phyloP scores from a whole-genome alignment of 2,797 vertebrate species.

The Takifugu ocellatus region DNA sequence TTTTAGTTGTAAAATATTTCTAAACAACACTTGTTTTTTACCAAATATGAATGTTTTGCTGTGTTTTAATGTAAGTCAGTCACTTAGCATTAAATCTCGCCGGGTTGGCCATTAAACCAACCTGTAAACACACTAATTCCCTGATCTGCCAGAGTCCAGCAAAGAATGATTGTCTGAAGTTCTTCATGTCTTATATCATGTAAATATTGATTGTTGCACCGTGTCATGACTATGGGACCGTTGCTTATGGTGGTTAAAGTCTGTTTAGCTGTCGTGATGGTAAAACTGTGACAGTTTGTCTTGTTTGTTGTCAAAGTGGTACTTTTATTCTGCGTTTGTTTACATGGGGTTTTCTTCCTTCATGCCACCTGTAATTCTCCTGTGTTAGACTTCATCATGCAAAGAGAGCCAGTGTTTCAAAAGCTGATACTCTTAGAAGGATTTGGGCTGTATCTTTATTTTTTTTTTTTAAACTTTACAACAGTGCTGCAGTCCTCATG shows the following conservation, averaged over 20 bases:
- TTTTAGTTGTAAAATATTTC: slow-evolving; percentile 21
- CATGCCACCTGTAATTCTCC: slow-evolving; percentile 7
- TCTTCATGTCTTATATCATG: slow-evolving; percentile 49
- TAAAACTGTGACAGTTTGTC: slow-evolving; percentile 18
- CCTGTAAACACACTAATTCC: slow-evolving; percentile 53
- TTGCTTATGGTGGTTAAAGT: slow-evolving; percentile 41
- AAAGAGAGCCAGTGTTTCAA: background rate
- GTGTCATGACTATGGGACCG: slow-evolving; percentile 39
- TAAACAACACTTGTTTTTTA: slow-evolving; percentile 22
- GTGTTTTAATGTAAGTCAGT: slow-evolving; percentile 20
- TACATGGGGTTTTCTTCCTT: slow-evolving; percentile 17
- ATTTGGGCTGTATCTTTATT: background rate
- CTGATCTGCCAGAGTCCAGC: slow-evolving; percentile 16
- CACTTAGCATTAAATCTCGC: slow-evolving; percentile 28
- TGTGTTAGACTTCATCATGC: slow-evolving; percentile 17
- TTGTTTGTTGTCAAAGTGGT: slow-evolving; percentile 47
- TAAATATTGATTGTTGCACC: slow-evolving; percentile 48
- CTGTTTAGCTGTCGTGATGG: slow-evolving; percentile 30
- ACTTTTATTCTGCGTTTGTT: slow-evolving; percentile 30
- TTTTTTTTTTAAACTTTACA: slow-evolving; percentile 3
- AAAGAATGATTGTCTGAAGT: slow-evolving; percentile 13
- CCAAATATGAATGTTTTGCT: slow-evolving; percentile 38
- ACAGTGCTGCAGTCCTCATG: slow-evolving; percentile 19
- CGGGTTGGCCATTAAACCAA: slow-evolving; percentile 39
- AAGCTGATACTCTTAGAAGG: background rate